phyloP scores from a whole-genome alignment of 2,888 invertebrate species.

The Dexiosoma caninum region DNA sequence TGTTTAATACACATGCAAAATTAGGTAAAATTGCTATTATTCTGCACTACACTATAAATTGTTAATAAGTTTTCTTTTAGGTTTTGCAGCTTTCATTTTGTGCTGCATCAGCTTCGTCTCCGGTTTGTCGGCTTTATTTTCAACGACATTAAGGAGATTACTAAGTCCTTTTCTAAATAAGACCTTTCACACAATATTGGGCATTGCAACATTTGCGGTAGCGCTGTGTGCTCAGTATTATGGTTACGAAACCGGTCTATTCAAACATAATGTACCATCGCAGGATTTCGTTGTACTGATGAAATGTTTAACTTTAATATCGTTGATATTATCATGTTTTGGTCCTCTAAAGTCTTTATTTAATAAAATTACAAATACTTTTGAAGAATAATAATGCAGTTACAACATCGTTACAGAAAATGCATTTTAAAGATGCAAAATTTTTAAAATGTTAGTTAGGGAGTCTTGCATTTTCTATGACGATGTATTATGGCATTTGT shows the following conservation, averaged over 20 bases:
- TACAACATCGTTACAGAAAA: too few relatives aligned
- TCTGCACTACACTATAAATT: neutral
- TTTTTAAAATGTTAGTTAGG: too few relatives aligned
- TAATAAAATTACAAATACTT: slow-evolving; percentile 65
- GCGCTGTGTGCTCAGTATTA: slow-evolving; percentile 74
- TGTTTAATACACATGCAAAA: slow-evolving; percentile 69
- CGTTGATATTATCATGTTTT: slow-evolving; percentile 69
- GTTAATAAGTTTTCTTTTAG: slow-evolving; percentile 62
- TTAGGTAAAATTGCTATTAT: slow-evolving; percentile 69
- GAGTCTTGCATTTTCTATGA: too few relatives aligned
- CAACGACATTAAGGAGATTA: slow-evolving; percentile 67
- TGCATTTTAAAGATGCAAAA: too few relatives aligned
- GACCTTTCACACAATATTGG: slow-evolving; percentile 73
- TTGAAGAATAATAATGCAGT: slow-evolving; percentile 62
- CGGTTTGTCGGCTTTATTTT: slow-evolving; percentile 72
- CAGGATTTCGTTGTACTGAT: slow-evolving; percentile 70
- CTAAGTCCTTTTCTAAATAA: slow-evolving; percentile 73
- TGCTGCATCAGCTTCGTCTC: slow-evolving; percentile 71
- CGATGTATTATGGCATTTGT: too few relatives aligned
- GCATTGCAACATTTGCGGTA: slow-evolving; percentile 71
- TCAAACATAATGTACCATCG: slow-evolving; percentile 64
- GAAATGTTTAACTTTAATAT: slow-evolving; percentile 72
- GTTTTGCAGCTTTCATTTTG: slow-evolving; percentile 73
- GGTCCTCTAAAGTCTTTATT: slow-evolving; percentile 72
- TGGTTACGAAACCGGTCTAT: slow-evolving; percentile 73